Conservation (phyloP, 2,888 invertebrate genomes). For the Odontocerum albicorne region DNA sequence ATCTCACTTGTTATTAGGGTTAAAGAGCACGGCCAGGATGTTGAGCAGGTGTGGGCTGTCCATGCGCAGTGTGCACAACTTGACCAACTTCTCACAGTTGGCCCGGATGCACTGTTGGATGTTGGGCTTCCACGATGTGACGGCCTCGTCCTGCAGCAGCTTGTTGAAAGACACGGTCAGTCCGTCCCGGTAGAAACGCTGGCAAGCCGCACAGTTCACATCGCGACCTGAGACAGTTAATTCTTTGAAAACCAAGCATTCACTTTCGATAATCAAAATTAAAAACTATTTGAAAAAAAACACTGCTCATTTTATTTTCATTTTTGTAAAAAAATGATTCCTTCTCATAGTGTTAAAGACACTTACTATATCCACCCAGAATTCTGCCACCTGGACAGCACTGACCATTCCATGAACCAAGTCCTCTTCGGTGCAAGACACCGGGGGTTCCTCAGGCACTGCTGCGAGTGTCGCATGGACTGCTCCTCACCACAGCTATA, state of each 20-base stretch:
- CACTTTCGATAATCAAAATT: no score
- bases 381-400: no score
- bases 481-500: no score
- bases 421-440: no score
- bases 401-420: no score
- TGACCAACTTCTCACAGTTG: constrained; percentile 90
- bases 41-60: constrained; percentile 93
- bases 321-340: background rate
- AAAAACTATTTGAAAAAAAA: background rate
- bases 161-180: constrained; percentile 93
- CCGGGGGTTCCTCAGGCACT: no score
- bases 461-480: no score
- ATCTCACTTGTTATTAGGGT: constrained; percentile 90
- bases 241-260: no score
- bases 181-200: constrained; percentile 93
- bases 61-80: constrained; percentile 90
- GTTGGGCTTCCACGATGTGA: constrained; percentile 96
- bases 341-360: no score
- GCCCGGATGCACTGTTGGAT: constrained; percentile 94
- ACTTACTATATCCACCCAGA: no score
- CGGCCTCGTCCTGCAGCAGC: constrained; percentile 96
- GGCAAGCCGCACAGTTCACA: constrained; percentile 85
- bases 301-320: background rate
- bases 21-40: constrained; percentile 89
- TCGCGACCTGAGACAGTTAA: constrained; percentile 84